Base-by-base conservation (phyloP, 2,888 invertebrate species). In the Chironomus tentans region DNA sequence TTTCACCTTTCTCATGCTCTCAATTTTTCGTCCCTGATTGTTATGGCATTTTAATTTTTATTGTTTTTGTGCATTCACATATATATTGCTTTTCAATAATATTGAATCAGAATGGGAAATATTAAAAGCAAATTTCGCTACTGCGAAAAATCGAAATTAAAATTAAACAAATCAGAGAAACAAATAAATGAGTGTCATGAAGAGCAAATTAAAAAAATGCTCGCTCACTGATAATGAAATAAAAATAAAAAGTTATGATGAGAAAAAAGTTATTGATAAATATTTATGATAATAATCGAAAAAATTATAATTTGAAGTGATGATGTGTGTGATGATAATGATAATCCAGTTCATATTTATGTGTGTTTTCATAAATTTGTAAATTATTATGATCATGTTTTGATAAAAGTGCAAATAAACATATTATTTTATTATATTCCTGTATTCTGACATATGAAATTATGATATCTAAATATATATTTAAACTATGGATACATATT, bases 151-250 rank as follows among this genome's bases (percentile, higher is more conserved):
- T 38, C 2, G 7, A 38, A 56, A 56, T 56, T 56, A 18, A 56
- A 56, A 56, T 56, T 7, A 56, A 56, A 56, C 18, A 56, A 56
- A 56, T 56, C 56, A 15, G 56, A 56, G 38, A 56, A 56, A 56
- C 56, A 56, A 56, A 56, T 56, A 18, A 56, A 56, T 18, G 18
- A 56, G n/a, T 56, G 18, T 56, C 38, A 38, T 56, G 56, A 56
- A 56, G 18, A 56, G 56, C 7, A 18, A 38, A 56, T 56, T 56
- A 4, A 38, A 38, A 28, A 18, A 56, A 50, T 50, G 4, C 50
- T 50, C n/a, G 5, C 6, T 56, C 18, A 15, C 56, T 56, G 13
- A 50, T 72, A 72, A 72, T 72, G 61, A 72, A 72, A 72, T 38
- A 50, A 72, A 61, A 72, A 72, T 61, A 71, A 22, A 50, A 50